These are phyloP conservation scores for Saxidomus purpurata DNA, from an alignment of 1,140 invertebrate genomes.

Conservation along the genomic window DNA sequence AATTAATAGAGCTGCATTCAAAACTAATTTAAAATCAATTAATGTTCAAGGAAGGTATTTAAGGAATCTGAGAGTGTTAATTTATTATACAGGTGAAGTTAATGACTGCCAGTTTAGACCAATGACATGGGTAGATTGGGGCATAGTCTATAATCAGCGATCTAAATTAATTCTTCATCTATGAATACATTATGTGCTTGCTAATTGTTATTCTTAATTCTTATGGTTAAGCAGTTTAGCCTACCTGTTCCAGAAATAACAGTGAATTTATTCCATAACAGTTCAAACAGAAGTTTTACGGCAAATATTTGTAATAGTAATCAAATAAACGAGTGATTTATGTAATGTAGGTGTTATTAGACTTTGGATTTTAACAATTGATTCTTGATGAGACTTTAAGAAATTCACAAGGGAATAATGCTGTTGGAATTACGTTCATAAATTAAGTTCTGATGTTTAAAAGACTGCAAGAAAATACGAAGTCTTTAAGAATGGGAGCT, in stretches of 20 bases:
- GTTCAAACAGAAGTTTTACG: too few relatives aligned
- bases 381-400: background rate
- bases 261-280: background rate
- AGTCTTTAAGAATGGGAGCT: constrained; percentile 26
- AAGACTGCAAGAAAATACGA: constrained; percentile 10
- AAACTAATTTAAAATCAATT: background rate
- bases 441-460: constrained; percentile 11
- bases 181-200: background rate
- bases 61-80: background rate
- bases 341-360: background rate
- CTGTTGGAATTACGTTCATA: background rate
- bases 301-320: background rate
- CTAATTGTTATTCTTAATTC: too few relatives aligned
- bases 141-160: background rate
- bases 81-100: background rate
- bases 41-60: background rate
- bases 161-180: background rate
- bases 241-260: too few relatives aligned
- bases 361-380: background rate
- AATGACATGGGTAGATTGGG: background rate
- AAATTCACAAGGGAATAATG: background rate
- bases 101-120: background rate
- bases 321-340: background rate
- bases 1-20: background rate
- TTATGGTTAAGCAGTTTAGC: too few relatives aligned